phyloP scores from a whole-genome alignment of 2,113 vertebrate genomes.

The Helogale parvula region DNA sequence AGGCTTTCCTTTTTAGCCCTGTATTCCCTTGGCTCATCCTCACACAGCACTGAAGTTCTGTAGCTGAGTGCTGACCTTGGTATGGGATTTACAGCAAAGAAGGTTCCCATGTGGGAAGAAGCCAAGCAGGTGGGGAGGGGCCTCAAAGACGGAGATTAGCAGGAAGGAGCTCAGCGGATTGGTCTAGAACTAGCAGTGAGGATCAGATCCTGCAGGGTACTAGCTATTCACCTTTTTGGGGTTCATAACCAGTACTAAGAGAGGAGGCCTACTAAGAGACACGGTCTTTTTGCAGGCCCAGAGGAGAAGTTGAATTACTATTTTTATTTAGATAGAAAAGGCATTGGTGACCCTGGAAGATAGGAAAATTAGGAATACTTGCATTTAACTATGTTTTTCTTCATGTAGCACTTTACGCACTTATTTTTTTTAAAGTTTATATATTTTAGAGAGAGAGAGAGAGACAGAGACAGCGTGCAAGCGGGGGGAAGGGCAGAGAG shows the following conservation, averaged over 20 bases:
- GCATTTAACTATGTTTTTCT: background rate
- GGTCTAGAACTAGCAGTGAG: fast-evolving
- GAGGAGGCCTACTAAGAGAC: background rate
- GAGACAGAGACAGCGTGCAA: no score
- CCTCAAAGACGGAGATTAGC: background rate
- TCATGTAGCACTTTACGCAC: background rate
- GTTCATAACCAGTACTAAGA: background rate
- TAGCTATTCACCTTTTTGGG: background rate
- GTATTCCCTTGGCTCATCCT: background rate
- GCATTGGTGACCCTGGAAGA: background rate
- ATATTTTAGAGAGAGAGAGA: no score
- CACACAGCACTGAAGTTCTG: background rate
- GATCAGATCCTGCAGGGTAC: background rate
- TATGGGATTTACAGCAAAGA: no score
- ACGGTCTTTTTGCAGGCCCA: background rate
- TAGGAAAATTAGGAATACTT: background rate
- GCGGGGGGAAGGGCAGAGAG: no score
- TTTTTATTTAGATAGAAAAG: background rate
- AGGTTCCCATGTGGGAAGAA: background rate
- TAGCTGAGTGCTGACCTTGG: background rate
- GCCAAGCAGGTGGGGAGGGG: background rate
- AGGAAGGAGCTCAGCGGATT: background rate
- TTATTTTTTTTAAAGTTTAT: background rate
- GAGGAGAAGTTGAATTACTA: background rate
- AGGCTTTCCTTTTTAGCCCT: background rate